Percentiles rank a stretch among this genome's conserved stretches.
Evolutionary conservation across 2,888 invertebrate species (phyloP).

Genomic region (Spilosoma lubricipeda): DNA sequence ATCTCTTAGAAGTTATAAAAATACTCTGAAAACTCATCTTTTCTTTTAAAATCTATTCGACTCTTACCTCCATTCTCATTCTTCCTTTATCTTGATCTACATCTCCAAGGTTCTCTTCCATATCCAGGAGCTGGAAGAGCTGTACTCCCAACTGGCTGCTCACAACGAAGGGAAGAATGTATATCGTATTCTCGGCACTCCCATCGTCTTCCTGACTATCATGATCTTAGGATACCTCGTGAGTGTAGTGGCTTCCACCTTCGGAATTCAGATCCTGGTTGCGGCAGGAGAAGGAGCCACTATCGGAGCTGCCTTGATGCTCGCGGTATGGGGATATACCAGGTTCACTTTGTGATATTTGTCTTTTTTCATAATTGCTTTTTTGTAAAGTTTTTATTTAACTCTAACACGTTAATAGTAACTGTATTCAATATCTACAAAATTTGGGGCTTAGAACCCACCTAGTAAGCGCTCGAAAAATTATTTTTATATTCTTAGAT

Average conservation of each 20-base stretch:
- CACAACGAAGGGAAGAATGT: constrained; percentile 99
- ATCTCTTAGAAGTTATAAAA: not conserved
- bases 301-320: constrained; percentile 90
- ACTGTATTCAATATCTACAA: too few species aligned
- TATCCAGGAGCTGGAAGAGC: constrained; percentile 92
- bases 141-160: constrained; percentile 92
- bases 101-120: constrained; percentile 60
- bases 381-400: too few species aligned
- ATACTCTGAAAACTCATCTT: not conserved
- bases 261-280: constrained; percentile 92
- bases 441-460: too few species aligned
- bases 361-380: not conserved
- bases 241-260: constrained; percentile 91
- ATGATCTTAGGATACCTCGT: constrained; percentile 94
- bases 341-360: constrained; percentile 81
- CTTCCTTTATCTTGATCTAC: constrained; percentile 8
- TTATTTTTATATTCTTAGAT: too few species aligned
- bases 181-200: constrained; percentile 97
- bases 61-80: not conserved
- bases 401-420: too few species aligned
- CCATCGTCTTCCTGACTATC: constrained; percentile 94
- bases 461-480: too few species aligned
- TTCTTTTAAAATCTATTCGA: not conserved
- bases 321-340: constrained; percentile 94
- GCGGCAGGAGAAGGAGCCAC: constrained; percentile 91